Conservation (phyloP, 1,140 invertebrate species). For the honey bee (Apis mellifera) region DNA sequence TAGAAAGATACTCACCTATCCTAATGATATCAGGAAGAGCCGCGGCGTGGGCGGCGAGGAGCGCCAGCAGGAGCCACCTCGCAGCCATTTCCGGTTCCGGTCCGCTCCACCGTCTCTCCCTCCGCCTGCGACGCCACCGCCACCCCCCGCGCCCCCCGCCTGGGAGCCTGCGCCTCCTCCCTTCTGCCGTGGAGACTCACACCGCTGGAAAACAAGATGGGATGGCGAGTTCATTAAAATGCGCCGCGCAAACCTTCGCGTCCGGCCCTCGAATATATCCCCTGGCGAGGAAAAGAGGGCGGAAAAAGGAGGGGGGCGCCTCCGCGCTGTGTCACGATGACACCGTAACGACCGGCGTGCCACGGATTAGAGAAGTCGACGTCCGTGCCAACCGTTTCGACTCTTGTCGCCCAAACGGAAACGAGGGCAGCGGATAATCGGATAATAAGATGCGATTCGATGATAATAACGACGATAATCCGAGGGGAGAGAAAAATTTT, state of each 20-base stretch:
- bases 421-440: constrained; percentile 16
- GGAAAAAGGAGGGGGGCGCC: neutral
- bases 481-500: neutral
- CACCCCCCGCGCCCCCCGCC: constrained; percentile 27
- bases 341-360: constrained; percentile 15
- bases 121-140: constrained; percentile 37
- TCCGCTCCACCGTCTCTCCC: constrained; percentile 57
- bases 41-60: constrained; percentile 69
- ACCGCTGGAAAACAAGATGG: constrained; percentile 70
- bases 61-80: constrained; percentile 74
- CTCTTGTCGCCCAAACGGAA: neutral
- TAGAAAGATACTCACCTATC: constrained; percentile 75
- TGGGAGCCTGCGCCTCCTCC: constrained; percentile 27
- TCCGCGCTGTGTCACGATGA: neutral
- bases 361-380: constrained; percentile 40
- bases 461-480: no score
- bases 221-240: constrained; percentile 70
- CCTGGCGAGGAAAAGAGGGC: neutral
- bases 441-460: neutral
- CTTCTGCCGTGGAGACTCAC: constrained; percentile 54
- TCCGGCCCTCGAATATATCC: constrained; percentile 51
- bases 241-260: constrained; percentile 58
- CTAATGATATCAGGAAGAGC: constrained; percentile 79
- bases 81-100: constrained; percentile 73
- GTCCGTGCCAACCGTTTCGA: neutral